Evolutionary conservation across 2,113 vertebrate species (phyloP).

Genomic region (Montifringilla adamsi): DNA sequence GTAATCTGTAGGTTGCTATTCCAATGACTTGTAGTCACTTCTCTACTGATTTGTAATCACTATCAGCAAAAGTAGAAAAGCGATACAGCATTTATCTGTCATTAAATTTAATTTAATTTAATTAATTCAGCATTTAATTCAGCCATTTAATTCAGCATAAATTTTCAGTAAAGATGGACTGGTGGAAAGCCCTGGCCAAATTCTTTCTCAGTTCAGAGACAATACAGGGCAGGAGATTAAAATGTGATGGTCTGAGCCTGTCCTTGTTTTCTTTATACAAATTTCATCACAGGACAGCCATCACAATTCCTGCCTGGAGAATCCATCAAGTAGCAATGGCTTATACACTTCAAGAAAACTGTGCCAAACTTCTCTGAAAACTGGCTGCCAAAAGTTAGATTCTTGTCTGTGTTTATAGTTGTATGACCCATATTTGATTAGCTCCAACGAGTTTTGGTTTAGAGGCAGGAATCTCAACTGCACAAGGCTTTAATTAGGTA

Average conservation of each 20-base stretch:
- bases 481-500: not conserved
- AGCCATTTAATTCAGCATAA: not conserved
- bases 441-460: not conserved
- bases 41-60: not conserved
- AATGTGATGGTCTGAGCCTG: not conserved
- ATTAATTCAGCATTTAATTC: too few species aligned
- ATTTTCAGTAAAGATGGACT: not conserved
- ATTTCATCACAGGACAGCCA: not conserved
- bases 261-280: not conserved
- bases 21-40: not conserved
- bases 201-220: not conserved
- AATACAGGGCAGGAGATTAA: not conserved
- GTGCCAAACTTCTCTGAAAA: not conserved
- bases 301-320: not conserved
- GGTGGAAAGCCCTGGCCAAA: not conserved
- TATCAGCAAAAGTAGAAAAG: not conserved
- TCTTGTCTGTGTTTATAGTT: not conserved
- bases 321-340: not conserved
- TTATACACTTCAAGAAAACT: not conserved
- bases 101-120: too few species aligned
- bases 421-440: not conserved
- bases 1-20: not conserved
- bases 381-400: not conserved
- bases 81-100: not conserved
- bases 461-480: not conserved